Evolutionary conservation across 2,113 vertebrate species (phyloP).

Genomic region (Illadopsis cleaveri): DNA sequence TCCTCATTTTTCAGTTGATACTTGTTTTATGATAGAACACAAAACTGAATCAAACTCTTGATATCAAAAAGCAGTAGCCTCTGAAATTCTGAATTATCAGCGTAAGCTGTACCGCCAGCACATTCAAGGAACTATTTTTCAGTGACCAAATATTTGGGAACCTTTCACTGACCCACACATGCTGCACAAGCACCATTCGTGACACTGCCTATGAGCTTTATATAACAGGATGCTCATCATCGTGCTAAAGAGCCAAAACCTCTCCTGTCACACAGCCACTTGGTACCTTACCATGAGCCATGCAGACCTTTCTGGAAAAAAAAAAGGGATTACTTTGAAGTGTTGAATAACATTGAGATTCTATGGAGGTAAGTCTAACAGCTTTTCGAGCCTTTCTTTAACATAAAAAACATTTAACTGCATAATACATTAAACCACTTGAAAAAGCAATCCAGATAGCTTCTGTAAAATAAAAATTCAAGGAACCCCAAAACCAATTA

Average conservation of each 20-base stretch:
- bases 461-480: neutral
- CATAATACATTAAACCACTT: neutral
- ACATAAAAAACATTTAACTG: neutral
- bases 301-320: neutral
- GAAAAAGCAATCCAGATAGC: neutral
- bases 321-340: neutral
- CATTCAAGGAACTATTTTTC: neutral
- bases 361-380: neutral
- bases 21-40: neutral
- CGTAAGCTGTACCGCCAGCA: rapidly evolving
- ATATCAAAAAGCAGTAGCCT: neutral
- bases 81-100: neutral
- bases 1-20: neutral
- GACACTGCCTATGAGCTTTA: neutral
- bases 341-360: neutral
- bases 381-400: neutral
- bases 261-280: neutral
- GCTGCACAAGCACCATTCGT: rapidly evolving
- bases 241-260: neutral
- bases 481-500: neutral
- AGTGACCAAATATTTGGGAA: neutral
- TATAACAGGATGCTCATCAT: neutral
- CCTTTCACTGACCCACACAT: neutral
- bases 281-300: rapidly evolving
- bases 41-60: neutral